A percentile compares a stretch with the other conserved stretches of the same genome.
phyloP scores from a whole-genome alignment of 2,113 vertebrate genomes.

The Patagioenas fasciata region DNA sequence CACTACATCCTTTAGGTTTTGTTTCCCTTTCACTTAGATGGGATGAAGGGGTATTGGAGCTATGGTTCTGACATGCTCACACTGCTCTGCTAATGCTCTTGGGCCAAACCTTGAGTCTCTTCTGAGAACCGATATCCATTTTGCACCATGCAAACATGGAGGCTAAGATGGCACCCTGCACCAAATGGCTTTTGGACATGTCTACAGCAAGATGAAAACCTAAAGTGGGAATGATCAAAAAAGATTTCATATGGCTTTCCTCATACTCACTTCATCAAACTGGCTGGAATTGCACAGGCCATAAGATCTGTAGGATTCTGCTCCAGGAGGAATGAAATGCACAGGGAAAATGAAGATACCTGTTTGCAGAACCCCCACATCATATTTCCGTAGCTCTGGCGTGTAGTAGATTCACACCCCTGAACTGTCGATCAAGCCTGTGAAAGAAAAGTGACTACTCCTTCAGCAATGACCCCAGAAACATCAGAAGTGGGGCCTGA shows the following conservation, averaged over 20 bases:
- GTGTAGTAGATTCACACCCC: slow-evolving; percentile 79
- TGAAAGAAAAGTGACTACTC: background rate
- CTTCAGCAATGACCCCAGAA: background rate
- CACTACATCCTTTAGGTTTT: background rate
- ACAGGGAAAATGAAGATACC: slow-evolving; percentile 52
- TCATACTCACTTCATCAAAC: slow-evolving; percentile 74
- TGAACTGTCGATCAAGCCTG: slow-evolving; percentile 78
- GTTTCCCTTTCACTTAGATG: background rate
- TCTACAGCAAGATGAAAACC: background rate
- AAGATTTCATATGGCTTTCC: background rate
- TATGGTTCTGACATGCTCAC: background rate
- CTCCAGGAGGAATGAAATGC: slow-evolving; percentile 80
- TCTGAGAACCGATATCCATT: background rate
- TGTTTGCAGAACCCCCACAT: slow-evolving; percentile 73
- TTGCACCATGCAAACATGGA: background rate
- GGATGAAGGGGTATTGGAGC: background rate
- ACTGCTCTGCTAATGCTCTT: background rate
- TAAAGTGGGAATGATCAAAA: background rate
- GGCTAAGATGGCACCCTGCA: background rate
- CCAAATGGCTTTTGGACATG: background rate
- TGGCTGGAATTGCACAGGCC: slow-evolving; percentile 77
- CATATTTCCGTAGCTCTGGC: slow-evolving; percentile 61
- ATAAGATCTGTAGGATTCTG: slow-evolving; percentile 73
- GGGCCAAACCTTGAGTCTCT: background rate
- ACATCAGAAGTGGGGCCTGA: background rate